Base-by-base conservation (phyloP, 2,888 invertebrate species). In the Tinea semifulvella region DNA sequence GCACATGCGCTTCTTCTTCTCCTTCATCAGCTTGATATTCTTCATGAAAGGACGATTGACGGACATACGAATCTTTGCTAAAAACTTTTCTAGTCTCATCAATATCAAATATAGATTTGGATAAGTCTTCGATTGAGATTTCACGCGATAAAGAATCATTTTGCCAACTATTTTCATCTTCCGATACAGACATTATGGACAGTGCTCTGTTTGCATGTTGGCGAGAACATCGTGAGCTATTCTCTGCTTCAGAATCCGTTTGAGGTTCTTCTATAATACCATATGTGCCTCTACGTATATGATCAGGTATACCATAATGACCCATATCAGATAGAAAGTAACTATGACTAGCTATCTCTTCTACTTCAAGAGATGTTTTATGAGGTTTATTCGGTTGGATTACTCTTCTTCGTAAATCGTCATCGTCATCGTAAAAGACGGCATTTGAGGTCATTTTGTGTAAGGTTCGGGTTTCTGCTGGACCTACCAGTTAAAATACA, bases 151-250 rank as follows among this genome's bases (percentile, higher is more conserved):
- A 65, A 31, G 80, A 63, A 45, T 84, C 79, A 13, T 81, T 84
- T 43, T 82, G 83, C 65, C 81, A 68, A 35, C 82, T 85, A 50
- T 72, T 73, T 17, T 88, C 88, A 51, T 87, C 87, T 61, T 87
- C 87, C 1, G 87, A 86, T 20, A 86, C 69, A 1, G 88, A 87
- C 48, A 84, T 82, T n/a, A 88, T 88, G 1, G 88, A 88, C n/a
- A 87, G 64, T 2, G 84, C 83, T 51, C 86, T 76, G 53, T 80
- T 83, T 0, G 68, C 60, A 4, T 55, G 51, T 3, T 69, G 60
- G 49, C 56, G 71, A 2, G 61, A 60, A 49, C 57, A 64, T 60
- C 57, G 66, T 35, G 58, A 74, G 58, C 56, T 80, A 63, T 53
- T 80, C 57, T 70, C 75, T 48, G 61, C 84, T 65, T 83, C 82